Conservation (phyloP, 1,140 invertebrate genomes). For the Drosophila insularis region DNA sequence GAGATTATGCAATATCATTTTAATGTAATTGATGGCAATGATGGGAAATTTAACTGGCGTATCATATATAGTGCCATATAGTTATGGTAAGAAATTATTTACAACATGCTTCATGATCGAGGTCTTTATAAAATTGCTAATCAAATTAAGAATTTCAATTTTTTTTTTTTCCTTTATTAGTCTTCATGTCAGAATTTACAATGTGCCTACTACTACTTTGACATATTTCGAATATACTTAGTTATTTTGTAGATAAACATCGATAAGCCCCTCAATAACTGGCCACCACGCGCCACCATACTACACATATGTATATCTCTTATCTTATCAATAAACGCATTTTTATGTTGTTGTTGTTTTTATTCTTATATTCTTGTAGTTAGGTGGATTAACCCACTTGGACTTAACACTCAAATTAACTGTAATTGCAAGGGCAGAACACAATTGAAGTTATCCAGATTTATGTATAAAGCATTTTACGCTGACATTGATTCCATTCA, state of each 20-base stretch:
- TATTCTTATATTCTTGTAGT: neutral
- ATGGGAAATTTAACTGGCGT: neutral
- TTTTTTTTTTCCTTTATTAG: neutral
- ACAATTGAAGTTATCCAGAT: neutral
- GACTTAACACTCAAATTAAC: neutral
- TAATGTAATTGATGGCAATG: neutral
- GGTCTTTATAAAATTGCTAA: constrained; percentile 3
- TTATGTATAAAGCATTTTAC: neutral
- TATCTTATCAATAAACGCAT: constrained; percentile 1
- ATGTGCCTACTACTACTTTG: constrained; percentile 13
- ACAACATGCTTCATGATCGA: neutral
- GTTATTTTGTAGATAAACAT: constrained; percentile 5
- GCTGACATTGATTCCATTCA: neutral
- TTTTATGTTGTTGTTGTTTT: neutral
- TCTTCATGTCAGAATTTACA: neutral
- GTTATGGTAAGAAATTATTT: neutral
- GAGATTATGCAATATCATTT: neutral
- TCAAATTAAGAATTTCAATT: neutral
- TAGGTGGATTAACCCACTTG: neutral
- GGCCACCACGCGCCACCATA: neutral
- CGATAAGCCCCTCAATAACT: constrained; percentile 9
- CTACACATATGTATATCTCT: neutral
- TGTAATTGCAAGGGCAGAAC: neutral
- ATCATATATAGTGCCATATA: neutral
- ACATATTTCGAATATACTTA: constrained; percentile 5